phyloP scores from a whole-genome alignment of 2,113 vertebrate genomes.

The Ursus arctos region DNA sequence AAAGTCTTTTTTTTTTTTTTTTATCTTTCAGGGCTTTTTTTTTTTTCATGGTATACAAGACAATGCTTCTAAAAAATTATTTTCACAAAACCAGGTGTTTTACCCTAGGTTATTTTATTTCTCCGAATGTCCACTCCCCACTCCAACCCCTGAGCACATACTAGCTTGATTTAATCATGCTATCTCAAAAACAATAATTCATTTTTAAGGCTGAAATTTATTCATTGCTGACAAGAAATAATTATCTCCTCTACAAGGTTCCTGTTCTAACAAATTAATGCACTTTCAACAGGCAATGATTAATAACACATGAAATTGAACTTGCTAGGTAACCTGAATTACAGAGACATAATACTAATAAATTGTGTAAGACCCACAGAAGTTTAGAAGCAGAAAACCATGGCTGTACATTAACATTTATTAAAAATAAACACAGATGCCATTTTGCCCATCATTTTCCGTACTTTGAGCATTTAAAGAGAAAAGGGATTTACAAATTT shows the following conservation, averaged over 20 bases:
- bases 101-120: neutral
- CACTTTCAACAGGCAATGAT: neutral
- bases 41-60: neutral
- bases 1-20: neutral
- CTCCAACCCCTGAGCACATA: neutral
- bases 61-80: constrained; percentile 51
- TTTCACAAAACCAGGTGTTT: constrained; percentile 37
- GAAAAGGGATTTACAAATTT: neutral
- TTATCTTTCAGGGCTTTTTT: neutral
- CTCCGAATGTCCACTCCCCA: neutral
- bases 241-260: neutral
- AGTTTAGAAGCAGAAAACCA: constrained; percentile 20
- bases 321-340: neutral
- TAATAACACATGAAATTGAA: constrained; percentile 23
- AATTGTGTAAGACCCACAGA: neutral
- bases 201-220: constrained; percentile 39
- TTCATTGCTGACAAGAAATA: constrained; percentile 3
- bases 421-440: neutral
- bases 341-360: neutral
- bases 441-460: neutral
- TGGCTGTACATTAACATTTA: neutral
- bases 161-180: neutral
- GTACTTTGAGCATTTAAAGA: neutral
- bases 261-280: constrained; percentile 18
- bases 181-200: constrained; percentile 38